Conservation (phyloP, 2,888 invertebrate genomes). For the Latrodectus hesperus region DNA sequence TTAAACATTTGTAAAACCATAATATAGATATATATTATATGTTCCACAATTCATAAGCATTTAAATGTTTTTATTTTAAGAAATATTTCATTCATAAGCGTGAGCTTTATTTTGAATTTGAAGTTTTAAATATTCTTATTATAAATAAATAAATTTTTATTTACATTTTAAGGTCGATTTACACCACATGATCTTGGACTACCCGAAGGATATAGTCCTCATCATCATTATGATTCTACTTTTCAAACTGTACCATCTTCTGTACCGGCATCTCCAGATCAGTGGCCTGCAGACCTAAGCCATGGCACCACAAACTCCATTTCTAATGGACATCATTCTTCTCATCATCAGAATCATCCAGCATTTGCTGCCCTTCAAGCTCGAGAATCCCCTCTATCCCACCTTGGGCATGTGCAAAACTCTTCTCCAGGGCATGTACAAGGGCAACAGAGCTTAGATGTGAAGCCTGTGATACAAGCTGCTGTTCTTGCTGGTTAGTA, state of each 20-base stretch:
- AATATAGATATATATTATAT: too few species aligned
- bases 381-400: conserved; percentile 58
- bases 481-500: conserved; percentile 78
- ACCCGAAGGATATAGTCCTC: conserved; percentile 63
- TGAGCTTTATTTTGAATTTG: too few species aligned
- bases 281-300: conserved; percentile 70
- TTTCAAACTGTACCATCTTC: conserved; percentile 85
- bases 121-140: background rate
- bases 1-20: too few species aligned
- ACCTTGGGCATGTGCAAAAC: conserved; percentile 67
- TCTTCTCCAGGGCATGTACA: conserved; percentile 47
- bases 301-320: conserved; percentile 40
- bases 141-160: background rate
- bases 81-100: too few species aligned
- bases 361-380: conserved; percentile 56
- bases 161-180: conserved; percentile 38
- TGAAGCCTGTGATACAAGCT: conserved; percentile 80
- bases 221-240: conserved; percentile 74
- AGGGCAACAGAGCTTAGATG: conserved; percentile 73
- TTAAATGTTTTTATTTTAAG: too few species aligned
- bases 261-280: conserved; percentile 73
- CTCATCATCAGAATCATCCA: conserved; percentile 59
- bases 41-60: too few species aligned
- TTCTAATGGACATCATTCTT: conserved; percentile 46
- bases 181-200: conserved; percentile 55